phyloP scores from a whole-genome alignment of 2,113 vertebrate species.

The Tursiops truncatus region DNA sequence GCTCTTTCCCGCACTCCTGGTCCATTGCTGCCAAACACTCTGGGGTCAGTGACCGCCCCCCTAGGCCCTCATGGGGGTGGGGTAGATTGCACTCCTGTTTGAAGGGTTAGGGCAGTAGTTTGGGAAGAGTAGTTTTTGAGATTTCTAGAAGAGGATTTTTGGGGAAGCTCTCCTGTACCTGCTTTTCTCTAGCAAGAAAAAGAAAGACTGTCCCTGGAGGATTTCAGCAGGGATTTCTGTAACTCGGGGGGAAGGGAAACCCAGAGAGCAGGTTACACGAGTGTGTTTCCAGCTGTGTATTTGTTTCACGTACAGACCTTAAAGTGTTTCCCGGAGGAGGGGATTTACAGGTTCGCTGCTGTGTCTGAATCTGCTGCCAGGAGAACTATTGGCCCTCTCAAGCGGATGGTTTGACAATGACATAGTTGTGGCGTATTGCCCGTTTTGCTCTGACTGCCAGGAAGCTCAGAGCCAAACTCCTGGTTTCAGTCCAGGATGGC shows the following conservation, averaged over 20 bases:
- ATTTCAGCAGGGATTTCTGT: neutral
- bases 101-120: neutral
- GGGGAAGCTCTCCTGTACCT: neutral
- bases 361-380: neutral
- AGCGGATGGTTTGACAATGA: neutral
- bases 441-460: neutral
- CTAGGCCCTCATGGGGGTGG: neutral
- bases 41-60: neutral
- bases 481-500: neutral
- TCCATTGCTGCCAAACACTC: neutral
- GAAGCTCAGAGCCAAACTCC: neutral
- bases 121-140: neutral
- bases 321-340: neutral
- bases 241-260: neutral
- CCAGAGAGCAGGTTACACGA: neutral
- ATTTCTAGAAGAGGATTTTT: neutral
- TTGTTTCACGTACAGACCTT: neutral
- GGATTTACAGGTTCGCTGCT: neutral
- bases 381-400: neutral
- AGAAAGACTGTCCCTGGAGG: no score
- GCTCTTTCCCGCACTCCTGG: rapidly evolving
- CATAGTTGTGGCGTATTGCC: neutral
- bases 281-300: neutral
- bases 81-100: no score
- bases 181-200: neutral